phyloP scores from a whole-genome alignment of 2,113 vertebrate species.

The Callipepla squamata region DNA sequence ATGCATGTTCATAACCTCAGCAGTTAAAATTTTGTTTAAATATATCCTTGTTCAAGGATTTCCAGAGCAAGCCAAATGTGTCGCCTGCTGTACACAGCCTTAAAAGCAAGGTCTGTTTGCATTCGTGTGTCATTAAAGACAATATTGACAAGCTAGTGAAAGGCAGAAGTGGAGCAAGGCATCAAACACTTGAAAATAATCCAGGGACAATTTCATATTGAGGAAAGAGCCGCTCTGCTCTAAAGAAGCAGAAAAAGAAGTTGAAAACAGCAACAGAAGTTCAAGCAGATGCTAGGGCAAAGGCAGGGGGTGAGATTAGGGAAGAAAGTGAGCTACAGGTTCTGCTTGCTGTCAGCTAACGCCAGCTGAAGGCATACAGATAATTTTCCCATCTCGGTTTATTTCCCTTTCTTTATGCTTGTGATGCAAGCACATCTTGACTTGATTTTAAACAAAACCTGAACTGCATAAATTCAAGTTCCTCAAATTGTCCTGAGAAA shows the following conservation, averaged over 20 bases:
- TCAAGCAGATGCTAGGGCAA: neutral
- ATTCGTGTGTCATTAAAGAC: neutral
- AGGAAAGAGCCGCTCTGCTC: neutral
- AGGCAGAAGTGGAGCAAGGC: neutral
- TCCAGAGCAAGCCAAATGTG: neutral
- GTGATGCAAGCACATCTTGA: neutral
- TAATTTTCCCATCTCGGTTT: conserved; percentile 15
- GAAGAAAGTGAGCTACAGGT: conserved; percentile 21
- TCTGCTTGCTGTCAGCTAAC: conserved; percentile 48
- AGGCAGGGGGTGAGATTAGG: neutral
- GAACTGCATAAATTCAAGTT: neutral
- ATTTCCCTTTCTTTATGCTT: conserved; percentile 43
- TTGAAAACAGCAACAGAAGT: conserved; percentile 16
- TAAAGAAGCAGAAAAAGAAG: conserved; percentile 20
- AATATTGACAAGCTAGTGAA: neutral
- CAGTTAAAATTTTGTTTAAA: conserved; percentile 1
- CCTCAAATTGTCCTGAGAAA: neutral
- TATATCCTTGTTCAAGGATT: neutral
- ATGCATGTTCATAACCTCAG: neutral
- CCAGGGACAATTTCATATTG: neutral
- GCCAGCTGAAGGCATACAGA: neutral
- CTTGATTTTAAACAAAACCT: neutral
- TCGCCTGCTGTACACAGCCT: neutral
- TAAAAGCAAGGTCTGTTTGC: conserved; percentile 9
- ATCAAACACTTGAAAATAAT: neutral